Percentiles rank a stretch among this genome's conserved stretches.
Conservation (phyloP, 2,888 invertebrate genomes). For the Nyleta sp. region DNA sequence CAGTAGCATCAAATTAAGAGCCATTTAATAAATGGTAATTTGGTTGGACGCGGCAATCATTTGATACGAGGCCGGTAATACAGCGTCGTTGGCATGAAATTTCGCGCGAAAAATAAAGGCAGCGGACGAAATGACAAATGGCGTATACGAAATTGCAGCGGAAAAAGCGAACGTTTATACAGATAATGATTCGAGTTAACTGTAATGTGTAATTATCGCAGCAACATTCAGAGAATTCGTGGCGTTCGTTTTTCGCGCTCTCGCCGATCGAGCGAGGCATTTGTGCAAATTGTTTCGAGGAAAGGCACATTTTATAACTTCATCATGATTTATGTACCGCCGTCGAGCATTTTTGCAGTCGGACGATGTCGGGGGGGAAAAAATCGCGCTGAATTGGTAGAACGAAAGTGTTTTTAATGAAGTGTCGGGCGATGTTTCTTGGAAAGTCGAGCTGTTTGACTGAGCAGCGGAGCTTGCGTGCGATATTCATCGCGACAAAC, state of each 20-base stretch:
- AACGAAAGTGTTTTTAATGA: neutral
- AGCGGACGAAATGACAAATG: conserved; percentile 7
- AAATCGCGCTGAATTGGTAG: no score
- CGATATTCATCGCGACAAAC: no score
- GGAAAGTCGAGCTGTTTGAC: no score
- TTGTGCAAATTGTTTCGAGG: conserved; percentile 11
- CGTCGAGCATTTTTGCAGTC: neutral
- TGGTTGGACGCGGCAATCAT: neutral
- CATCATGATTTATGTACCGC: neutral
- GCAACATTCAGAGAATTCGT: conserved; percentile 10
- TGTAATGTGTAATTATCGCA: conserved; percentile 13
- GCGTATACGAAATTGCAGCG: neutral
- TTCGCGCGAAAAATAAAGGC: neutral
- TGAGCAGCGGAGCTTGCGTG: no score
- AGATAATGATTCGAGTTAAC: conserved; percentile 17
- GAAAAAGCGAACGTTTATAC: conserved; percentile 11
- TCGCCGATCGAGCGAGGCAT: neutral
- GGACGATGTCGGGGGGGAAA: no score
- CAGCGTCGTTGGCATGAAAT: neutral
- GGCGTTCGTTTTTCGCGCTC: conserved; percentile 11
- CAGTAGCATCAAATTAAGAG: conserved; percentile 1
- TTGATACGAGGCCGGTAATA: neutral
- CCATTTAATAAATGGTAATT: neutral
- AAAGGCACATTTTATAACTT: neutral
- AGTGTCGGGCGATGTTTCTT: no score